Evolutionary conservation across 2,797 vertebrate species (phyloP).

Genomic region (Tolypeutes matacus): DNA sequence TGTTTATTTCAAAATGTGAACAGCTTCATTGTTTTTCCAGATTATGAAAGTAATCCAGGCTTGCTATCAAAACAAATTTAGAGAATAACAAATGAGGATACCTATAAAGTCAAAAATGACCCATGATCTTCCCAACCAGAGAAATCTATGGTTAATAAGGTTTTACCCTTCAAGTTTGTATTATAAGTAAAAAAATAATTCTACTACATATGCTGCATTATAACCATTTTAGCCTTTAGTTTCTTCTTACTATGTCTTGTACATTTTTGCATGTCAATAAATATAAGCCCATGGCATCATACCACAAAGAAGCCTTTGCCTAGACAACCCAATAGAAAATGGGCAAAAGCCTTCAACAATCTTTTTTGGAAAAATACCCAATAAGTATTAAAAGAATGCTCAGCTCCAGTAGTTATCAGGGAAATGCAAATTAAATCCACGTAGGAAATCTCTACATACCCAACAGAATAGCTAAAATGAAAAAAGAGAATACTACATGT

Average conservation of each 20-base stretch:
- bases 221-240: neutral
- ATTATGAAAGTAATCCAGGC: constrained; percentile 58
- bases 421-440: constrained; percentile 16
- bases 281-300: neutral
- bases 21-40: neutral
- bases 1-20: constrained; percentile 38
- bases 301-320: neutral
- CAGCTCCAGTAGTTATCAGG: neutral
- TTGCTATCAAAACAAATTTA: constrained; percentile 63
- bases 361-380: neutral
- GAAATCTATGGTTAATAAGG: neutral
- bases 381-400: neutral
- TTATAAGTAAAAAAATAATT: constrained; percentile 39
- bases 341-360: neutral
- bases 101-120: constrained; percentile 35
- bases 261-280: neutral
- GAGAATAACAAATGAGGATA: constrained; percentile 38
- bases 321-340: neutral
- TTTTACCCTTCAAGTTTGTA: neutral
- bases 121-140: constrained; percentile 29
- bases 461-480: neutral
- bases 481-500: neutral
- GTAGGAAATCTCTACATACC: neutral
- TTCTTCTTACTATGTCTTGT: neutral
- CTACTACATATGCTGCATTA: neutral